Conservation (phyloP, 1,140 invertebrate genomes). For the Atta colombica region DNA sequence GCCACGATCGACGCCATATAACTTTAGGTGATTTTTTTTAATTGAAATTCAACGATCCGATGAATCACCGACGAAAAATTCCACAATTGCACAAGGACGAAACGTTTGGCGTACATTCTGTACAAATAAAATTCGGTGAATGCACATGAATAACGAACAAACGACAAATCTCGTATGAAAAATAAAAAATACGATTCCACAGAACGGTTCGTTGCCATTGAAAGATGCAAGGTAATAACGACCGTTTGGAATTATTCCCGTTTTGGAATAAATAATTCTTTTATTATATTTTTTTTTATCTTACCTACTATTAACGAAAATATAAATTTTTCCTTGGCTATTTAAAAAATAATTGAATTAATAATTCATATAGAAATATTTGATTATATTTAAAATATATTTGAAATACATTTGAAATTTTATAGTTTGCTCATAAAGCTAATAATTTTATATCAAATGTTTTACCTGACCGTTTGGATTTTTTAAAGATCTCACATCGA, state of each 20-base stretch:
- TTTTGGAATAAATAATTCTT: slow-evolving; percentile 17
- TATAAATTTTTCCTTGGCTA: background rate
- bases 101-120: slow-evolving; percentile 1
- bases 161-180: slow-evolving; percentile 28
- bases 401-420: background rate
- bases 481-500: background rate
- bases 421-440: background rate
- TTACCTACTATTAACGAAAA: background rate
- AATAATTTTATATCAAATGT: background rate
- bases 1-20: background rate
- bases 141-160: slow-evolving; percentile 36
- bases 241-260: background rate
- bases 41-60: slow-evolving; percentile 45
- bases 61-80: slow-evolving; percentile 4
- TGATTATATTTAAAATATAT: background rate
- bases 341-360: background rate
- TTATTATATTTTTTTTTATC: background rate
- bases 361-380: background rate
- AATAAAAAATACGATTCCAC: slow-evolving; percentile 39
- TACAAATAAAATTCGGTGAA: slow-evolving; percentile 38
- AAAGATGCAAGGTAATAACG: background rate
- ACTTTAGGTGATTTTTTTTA: slow-evolving; percentile 28
- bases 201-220: background rate
- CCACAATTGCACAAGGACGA: background rate
- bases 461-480: background rate